Evolutionary conservation across 2,888 invertebrate genomes (phyloP), one percentile per base, ranked within the genome.

Genomic region (Volucella bombylans): DNA sequence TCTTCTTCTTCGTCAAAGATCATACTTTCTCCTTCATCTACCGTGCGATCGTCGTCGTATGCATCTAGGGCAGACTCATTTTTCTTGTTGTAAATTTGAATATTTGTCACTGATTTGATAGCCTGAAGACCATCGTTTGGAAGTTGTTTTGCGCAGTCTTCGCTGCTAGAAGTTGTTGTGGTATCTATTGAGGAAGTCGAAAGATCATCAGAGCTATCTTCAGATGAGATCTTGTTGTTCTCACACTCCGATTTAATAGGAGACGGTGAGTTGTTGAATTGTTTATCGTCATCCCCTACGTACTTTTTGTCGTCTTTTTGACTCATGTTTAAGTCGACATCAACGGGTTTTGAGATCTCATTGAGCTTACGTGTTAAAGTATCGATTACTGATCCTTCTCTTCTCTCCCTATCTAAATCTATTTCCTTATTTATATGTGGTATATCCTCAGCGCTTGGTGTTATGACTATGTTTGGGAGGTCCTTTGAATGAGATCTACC

Each of bases 101-200:
- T 92, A 88, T 94, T 92, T 18, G 92, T 91, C 1, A 94, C 93
- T 0, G 93, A 94, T 86, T 92, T 92, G 47, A 93, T 93, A 3
- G 93, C 91, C 87, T 92, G 91, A 12, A 94, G 87, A 1, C 90
- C 90, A 54, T 87, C 83, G 38, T 88, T 89, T 0, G 88, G 88
- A 0, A 87, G 87, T 6, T 86, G 87, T n/a, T 89, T 88, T 0
- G 85, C 86, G 15, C 88, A 87, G 4, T 89, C 88, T 8, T 87
- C 82, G 15, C 81, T 79, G 64, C 85, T 87, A 0, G 72, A 76
- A 12, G 83, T 82, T 0, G 80, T 61, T 2, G 83, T 64, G 8
- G 39, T 18, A n/a, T 88, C 88, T 6, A 76, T 72, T 1, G 79
- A 87, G 2, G 81, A 85, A 8, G 82, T 68, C 3, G 67, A 41